Percentiles rank a stretch among this genome's conserved stretches.
phyloP scores from a whole-genome alignment of 1,140 invertebrate genomes.

The Ooceraea biroi region DNA sequence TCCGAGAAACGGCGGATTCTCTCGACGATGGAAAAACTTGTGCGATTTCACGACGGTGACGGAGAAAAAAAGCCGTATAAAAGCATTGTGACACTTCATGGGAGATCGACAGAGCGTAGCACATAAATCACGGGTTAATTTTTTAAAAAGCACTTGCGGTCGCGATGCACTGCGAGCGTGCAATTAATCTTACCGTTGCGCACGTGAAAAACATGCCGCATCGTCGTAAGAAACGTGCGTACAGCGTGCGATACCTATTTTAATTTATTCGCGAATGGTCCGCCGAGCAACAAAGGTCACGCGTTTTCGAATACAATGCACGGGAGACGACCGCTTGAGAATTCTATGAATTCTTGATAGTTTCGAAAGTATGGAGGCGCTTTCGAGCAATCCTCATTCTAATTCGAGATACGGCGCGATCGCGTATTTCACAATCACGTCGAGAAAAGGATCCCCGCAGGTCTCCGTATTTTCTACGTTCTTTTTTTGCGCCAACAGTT shows the following conservation, averaged over 20 bases:
- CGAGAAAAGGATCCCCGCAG: no score
- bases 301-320: neutral
- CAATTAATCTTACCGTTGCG: constrained; percentile 63
- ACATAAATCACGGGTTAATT: constrained; percentile 67
- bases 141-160: constrained; percentile 60
- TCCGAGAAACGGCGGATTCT: neutral
- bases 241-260: neutral
- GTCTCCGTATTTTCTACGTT: no score
- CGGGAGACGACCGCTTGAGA: neutral
- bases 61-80: constrained; percentile 25
- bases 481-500: no score
- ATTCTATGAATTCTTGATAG: constrained; percentile 23
- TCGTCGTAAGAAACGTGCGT: constrained; percentile 27
- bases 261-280: constrained; percentile 44
- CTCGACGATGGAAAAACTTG: constrained; percentile 20
- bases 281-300: constrained; percentile 25
- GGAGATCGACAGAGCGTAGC: constrained; percentile 42
- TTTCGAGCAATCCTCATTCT: constrained; percentile 20
- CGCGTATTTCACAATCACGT: neutral
- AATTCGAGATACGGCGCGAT: constrained; percentile 10
- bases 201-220: constrained; percentile 29
- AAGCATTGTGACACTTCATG: constrained; percentile 50
- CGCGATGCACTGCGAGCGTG: constrained; percentile 46
- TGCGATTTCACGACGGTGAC: neutral
- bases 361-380: constrained; percentile 8